Evolutionary conservation across 2,888 invertebrate species (phyloP), one percentile per base, ranked within the genome.

Genomic region (Exephanes ischioxanthus): DNA sequence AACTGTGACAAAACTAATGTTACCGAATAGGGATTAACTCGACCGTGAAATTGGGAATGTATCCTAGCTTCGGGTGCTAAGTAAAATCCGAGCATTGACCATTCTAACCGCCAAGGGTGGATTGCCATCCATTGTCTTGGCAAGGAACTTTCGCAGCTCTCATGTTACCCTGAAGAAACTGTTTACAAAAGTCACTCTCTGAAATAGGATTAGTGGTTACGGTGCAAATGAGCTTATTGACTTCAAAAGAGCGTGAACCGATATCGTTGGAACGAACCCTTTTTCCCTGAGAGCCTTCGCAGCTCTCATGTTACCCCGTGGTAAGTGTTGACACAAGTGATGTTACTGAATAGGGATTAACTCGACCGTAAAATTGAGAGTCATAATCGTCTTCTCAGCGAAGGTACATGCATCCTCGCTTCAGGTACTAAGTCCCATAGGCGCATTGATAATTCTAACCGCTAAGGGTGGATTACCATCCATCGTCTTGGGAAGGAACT

Each of bases 21-120:
- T 48, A 33, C 37, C 89, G 87, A 89, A 90, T 88, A 79, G 53
- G 33, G 22, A 63, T 51, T 61, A 72, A 76, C 77, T 85, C 70
- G 82, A 85, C 77, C 80, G 51, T 66, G 51, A 81, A 84, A 86
- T 85, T 80, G 75, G 71, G 68, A n/a, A 26, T 61, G 30, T 26
- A 14, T 61, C 14, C 26, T 7, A 14, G 5, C 14, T 61, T 61
- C 30, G 30, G 30, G 58, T 61, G 26, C 30, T 1, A 22, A 30
- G 30, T 30, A 5, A 61, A 61, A 61, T 61, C 14, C 58, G 5
- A 30, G 1, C 58, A 14, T 11, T 58, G 6, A 26, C 26, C 58
- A 26, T 58, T 58, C 3, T 26, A 58, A 11, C 26, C 22, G n/a
- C 37, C 3, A 3, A 11, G n/a, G 53, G 53, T 71, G 19, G 41